These are phyloP conservation scores for Doryteuthis pealeii DNA, from an alignment of 1,140 invertebrate species.

Conservation along the genomic window DNA sequence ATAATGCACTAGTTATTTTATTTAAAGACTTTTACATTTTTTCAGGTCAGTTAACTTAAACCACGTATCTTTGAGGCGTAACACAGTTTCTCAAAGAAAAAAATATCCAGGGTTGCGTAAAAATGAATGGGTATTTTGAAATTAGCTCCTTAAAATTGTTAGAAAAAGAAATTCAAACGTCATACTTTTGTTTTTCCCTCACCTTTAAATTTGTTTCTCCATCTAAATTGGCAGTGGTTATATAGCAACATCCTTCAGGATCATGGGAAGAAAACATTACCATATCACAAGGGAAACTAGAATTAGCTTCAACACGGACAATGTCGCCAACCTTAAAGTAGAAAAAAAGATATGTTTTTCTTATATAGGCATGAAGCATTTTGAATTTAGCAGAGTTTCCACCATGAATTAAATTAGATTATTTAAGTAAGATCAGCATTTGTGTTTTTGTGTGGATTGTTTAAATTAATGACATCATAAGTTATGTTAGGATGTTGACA, in stretches of 20 bases:
- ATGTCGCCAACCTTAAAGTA: slow-evolving; percentile 72
- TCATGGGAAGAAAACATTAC: slow-evolving; percentile 72
- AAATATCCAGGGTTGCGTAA: no score
- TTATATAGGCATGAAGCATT: not conserved
- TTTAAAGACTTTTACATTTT: no score
- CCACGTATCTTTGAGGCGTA: no score
- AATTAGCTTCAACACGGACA: slow-evolving; percentile 70
- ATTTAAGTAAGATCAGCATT: not conserved
- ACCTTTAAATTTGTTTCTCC: slow-evolving; percentile 79
- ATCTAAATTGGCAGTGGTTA: slow-evolving; percentile 98
- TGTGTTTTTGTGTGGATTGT: no score
- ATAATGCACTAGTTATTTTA: no score
- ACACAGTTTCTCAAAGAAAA: no score
- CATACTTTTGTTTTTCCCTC: slow-evolving; percentile 24
- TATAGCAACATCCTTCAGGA: slow-evolving; percentile 96
- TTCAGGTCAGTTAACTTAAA: no score
- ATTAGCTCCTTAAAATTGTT: no score
- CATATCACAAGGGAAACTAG: slow-evolving; percentile 80
- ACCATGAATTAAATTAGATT: slow-evolving; percentile 41
- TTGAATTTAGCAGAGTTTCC: not conserved
- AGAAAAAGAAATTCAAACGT: no score
- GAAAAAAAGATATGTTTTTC: not conserved
- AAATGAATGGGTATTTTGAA: no score
- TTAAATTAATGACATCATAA: no score
- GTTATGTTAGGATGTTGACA: no score